Evolutionary conservation across 2,797 vertebrate genomes (phyloP), one percentile per base, ranked within the genome.

Genomic region (Scarus forsteni): DNA sequence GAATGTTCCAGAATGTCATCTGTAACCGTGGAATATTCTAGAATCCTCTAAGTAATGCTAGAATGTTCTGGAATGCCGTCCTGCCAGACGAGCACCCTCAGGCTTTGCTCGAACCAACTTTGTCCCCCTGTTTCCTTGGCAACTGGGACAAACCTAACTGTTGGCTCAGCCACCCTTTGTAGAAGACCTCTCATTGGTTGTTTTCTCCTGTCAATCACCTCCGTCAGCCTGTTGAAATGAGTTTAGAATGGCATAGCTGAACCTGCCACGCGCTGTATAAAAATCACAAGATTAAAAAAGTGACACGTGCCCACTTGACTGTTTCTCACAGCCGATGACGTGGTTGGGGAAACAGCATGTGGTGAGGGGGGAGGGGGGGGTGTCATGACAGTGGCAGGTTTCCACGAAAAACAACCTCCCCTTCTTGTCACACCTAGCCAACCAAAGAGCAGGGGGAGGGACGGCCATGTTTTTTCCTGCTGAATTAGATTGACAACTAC

Each of bases 131-230:
- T 75, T 70, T 58, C 43, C 27, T 59, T 55, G 63, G 70, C 66
- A 66, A 66, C 60, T 69, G 66, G 76, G 75, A 13, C 77, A 16
- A 5, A 61, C 65, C 58, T 66, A 18, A n/a, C 68, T 7, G 48
- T 79, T 59, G 70, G 60, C 58, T 68, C 67, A 39, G 58, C 52
- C 12, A 12, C 52, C 60, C 59, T 82, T 75, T 80, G 60, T 44
- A 67, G 66, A 63, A 45, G 73, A 35, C 75, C 64, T 79, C 75
- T 80, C 44, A 83, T 85, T 81, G 85, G 85, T 70, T 62, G 64
- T 70, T 84, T 63, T 44, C 55, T 74, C 81, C 83, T 74, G 74
- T 81, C 75, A 67, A 55, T 89, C 81, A 79, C 78, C 60, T 81
- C 63, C 36, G 72, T 76, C 82, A 73, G 76, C 74, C 72, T 61